Conservation (phyloP, 2,888 invertebrate species). For the Aporophyla nigra region DNA sequence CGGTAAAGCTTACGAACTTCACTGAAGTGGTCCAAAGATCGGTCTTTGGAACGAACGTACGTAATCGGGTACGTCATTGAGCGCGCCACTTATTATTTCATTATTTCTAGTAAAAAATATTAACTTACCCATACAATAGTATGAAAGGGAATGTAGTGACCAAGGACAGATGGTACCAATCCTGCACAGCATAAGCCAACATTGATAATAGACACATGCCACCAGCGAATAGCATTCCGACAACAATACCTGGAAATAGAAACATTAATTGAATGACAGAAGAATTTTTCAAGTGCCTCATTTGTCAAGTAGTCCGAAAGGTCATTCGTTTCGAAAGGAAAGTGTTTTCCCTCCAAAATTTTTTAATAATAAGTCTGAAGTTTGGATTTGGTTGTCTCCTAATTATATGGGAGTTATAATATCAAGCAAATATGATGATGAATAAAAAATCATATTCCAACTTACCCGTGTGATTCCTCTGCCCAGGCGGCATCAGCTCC, state of each 20-base stretch:
- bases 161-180: slow-evolving; percentile 92
- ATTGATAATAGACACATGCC: slow-evolving; percentile 92
- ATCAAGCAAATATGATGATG: too few species aligned
- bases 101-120: slow-evolving; percentile 5
- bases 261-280: background rate
- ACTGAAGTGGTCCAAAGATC: background rate
- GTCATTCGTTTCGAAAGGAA: too few species aligned
- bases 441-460: too few species aligned
- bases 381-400: too few species aligned
- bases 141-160: slow-evolving; percentile 92
- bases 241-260: slow-evolving; percentile 89
- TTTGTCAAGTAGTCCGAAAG: too few species aligned
- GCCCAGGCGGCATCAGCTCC: slow-evolving; percentile 92
- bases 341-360: too few species aligned
- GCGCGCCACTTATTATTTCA: background rate
- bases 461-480: slow-evolving; percentile 91
- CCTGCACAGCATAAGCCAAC: slow-evolving; percentile 91
- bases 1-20: background rate
- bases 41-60: background rate
- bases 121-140: slow-evolving; percentile 88
- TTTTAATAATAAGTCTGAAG: too few species aligned
- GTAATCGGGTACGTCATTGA: background rate
- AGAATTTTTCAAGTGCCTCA: background rate
- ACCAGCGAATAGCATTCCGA: slow-evolving; percentile 92
- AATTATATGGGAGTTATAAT: too few species aligned